Evolutionary conservation across 2,888 invertebrate genomes (phyloP), one percentile per base, ranked within the genome.

Genomic region (Agrilus mali): DNA sequence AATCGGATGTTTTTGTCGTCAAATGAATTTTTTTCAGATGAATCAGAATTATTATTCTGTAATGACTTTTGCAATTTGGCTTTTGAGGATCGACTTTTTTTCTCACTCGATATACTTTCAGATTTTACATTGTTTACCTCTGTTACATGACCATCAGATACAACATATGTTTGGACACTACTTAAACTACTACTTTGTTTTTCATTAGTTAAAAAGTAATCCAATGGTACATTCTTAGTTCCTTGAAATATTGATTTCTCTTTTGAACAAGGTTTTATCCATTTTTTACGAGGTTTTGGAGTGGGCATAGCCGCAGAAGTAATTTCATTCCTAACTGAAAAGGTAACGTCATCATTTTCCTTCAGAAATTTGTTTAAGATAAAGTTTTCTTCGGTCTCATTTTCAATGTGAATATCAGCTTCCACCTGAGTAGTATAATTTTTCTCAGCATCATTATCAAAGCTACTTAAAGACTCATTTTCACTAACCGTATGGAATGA

Each of bases 351-450:
- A 15, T 20, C 37, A n/a, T 15, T 36, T 15, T 50, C 50, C 36
- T 45, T 51, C 12, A 60, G 51, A 45, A 59, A 60, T 47, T 58
- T 60, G 36, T 60, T 51, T 33, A 60, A 43, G 40, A 59, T 53
- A 42, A 51, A 57, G 38, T 53, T 54, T 41, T 51, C 41, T 12
- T 45, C 33, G 3, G 14, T 33, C 8, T 34, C 13, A 4, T 33
- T 32, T 37, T 27, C 31, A 38, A 44, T 36, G 27, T 50, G 47
- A 6, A 47, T 46, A 32, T 50, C 47, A 7, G 41, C 48, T 32
- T 48, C 20, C n/a, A 44, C 43, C 16, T 47, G 43, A 31, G 46
- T 50, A 36, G 36, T 47, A 27, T 40, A 43, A 35, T 45, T 43
- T 15, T 33, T 36, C 5, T 42, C 40, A 33, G 37, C 34, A 17